Percentiles rank a stretch among this genome's conserved stretches.
Evolutionary conservation across 2,113 vertebrate species (phyloP).

Genomic region (Regulus satrapa): DNA sequence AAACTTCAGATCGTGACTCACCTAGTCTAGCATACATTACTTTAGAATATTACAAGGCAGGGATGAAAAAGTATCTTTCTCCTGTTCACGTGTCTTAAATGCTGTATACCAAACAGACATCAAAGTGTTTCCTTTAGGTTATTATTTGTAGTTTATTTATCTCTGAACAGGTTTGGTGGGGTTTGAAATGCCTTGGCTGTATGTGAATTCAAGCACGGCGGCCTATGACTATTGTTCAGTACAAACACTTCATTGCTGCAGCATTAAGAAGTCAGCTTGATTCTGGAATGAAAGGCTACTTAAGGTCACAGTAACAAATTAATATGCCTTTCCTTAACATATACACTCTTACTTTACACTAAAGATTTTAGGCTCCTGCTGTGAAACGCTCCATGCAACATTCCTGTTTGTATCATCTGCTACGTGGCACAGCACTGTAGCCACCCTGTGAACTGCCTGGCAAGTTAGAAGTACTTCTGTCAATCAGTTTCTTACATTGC

Average conservation of each 20-base stretch:
- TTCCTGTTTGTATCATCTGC: neutral
- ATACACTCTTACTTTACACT: neutral
- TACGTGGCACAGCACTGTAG: neutral
- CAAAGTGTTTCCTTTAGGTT: conserved; percentile 39
- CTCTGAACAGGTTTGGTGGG: conserved; percentile 43
- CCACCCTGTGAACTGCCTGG: neutral
- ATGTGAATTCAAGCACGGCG: neutral
- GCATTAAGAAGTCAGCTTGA: neutral
- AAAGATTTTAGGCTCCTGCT: neutral
- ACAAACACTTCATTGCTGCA: neutral
- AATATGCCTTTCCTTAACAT: neutral
- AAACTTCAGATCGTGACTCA: conserved; percentile 26
- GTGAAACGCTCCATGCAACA: neutral
- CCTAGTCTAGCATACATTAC: neutral
- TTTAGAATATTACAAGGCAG: conserved; percentile 27
- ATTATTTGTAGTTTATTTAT: conserved; percentile 58
- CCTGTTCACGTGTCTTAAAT: conserved; percentile 27
- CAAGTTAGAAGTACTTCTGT: neutral
- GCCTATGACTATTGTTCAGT: neutral
- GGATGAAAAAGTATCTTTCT: conserved; percentile 29
- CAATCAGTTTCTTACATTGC: neutral
- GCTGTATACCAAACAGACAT: conserved; percentile 43
- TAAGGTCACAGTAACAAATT: neutral
- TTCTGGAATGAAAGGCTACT: neutral
- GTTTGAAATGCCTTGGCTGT: neutral